Evolutionary conservation across 2,888 invertebrate genomes (phyloP).

Genomic region (Tenthredo amoena): DNA sequence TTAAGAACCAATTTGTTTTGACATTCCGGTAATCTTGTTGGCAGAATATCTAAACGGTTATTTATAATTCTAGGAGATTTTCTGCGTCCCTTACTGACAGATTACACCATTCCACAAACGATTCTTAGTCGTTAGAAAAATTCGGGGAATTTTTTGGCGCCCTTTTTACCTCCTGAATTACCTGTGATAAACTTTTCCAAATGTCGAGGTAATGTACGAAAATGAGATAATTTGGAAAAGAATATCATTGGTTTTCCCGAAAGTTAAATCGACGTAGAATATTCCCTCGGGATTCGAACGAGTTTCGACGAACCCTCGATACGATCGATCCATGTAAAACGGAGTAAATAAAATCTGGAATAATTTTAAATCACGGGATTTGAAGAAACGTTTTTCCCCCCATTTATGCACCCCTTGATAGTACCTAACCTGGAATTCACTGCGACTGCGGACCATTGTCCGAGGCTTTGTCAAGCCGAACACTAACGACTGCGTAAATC

Average conservation of each 20-base stretch:
- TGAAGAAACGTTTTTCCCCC: background rate
- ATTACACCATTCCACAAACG: conserved; percentile 26
- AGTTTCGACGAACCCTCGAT: too few species aligned
- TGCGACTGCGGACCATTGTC: background rate
- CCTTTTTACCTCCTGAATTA: background rate
- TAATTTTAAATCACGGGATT: background rate
- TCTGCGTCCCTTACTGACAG: conserved; percentile 19
- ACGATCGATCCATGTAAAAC: too few species aligned
- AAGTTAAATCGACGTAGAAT: too few species aligned
- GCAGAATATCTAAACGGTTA: conserved; percentile 16
- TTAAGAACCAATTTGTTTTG: conserved; percentile 41
- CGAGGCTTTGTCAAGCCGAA: conserved; percentile 4
- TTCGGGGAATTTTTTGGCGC: background rate
- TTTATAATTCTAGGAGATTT: conserved; percentile 21
- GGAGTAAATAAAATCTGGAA: too few species aligned
- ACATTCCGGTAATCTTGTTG: conserved; percentile 36
- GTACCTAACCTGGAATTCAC: background rate
- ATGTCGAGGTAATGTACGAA: too few species aligned
- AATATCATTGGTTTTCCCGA: too few species aligned
- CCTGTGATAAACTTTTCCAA: too few species aligned
- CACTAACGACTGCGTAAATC: conserved; percentile 14
- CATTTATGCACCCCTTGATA: background rate
- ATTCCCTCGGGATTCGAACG: too few species aligned
- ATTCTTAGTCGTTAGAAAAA: background rate
- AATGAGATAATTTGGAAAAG: too few species aligned